phyloP scores from a whole-genome alignment of 2,113 vertebrate genomes.

The Cynopterus brachyotis region DNA sequence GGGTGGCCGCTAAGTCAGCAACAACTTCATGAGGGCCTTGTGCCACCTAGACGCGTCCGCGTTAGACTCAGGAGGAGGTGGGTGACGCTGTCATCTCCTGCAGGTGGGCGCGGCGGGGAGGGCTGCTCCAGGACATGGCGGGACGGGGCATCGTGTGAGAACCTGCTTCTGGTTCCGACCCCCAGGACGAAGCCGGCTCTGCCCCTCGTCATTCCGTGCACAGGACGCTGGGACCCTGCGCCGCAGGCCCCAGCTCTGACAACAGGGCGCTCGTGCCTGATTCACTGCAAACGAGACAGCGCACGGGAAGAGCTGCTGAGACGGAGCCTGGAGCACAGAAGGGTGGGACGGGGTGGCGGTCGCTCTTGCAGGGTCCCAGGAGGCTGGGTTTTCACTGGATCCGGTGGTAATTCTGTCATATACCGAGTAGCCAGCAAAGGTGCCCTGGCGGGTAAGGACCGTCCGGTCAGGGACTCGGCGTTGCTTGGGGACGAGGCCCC shows the following conservation, averaged over 20 bases:
- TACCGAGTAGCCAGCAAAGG: rapidly evolving
- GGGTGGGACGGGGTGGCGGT: rapidly evolving
- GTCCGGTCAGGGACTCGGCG: background rate
- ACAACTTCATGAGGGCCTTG: background rate
- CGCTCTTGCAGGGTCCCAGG: background rate
- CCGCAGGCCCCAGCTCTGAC: background rate
- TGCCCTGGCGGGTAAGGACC: background rate
- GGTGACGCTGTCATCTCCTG: background rate
- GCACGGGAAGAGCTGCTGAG: rapidly evolving
- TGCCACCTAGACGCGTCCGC: rapidly evolving
- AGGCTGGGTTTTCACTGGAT: background rate
- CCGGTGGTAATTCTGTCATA: rapidly evolving
- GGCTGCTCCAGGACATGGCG: too few species aligned
- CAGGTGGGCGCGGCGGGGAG: too few species aligned
- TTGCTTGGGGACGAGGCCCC: rapidly evolving
- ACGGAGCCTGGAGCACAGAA: background rate
- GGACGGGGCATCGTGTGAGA: too few species aligned
- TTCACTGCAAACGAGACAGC: rapidly evolving
- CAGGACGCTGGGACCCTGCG: background rate
- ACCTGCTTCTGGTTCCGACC: too few species aligned
- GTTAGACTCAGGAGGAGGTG: rapidly evolving
- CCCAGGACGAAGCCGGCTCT: background rate
- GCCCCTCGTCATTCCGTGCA: background rate
- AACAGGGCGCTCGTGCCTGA: rapidly evolving
- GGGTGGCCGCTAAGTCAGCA: rapidly evolving